phyloP scores from a whole-genome alignment of 2,113 vertebrate species.

The Tetraodon nigroviridis region DNA sequence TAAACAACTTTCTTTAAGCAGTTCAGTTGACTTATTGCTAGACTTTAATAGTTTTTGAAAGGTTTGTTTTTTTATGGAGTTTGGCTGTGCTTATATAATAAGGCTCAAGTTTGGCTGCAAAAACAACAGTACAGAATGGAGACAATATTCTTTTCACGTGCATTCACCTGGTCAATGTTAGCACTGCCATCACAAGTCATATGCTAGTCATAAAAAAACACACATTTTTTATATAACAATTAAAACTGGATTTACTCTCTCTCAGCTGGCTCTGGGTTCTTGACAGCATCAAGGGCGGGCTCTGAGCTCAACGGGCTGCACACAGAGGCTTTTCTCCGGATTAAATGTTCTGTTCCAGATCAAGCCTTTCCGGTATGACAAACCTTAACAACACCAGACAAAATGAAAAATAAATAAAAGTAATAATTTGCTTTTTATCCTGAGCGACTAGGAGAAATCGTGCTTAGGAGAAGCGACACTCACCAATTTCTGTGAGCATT shows the following conservation, averaged over 20 bases:
- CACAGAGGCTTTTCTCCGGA: conserved; percentile 75
- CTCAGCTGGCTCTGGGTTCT: conserved; percentile 60
- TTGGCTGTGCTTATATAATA: too few species aligned
- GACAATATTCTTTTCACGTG: not conserved
- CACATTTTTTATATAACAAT: too few species aligned
- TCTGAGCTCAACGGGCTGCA: conserved; percentile 82
- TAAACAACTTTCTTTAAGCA: too few species aligned
- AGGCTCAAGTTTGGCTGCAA: too few species aligned
- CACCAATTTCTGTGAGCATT: conserved; percentile 78
- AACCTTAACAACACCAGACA: conserved; percentile 67
- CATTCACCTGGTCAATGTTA: too few species aligned
- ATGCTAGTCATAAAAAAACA: not conserved
- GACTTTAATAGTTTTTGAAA: too few species aligned
- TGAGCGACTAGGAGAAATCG: not conserved
- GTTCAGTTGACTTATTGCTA: too few species aligned
- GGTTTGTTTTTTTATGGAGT: too few species aligned
- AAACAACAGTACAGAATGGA: too few species aligned
- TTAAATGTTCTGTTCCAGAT: conserved; percentile 78
- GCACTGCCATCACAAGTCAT: too few species aligned
- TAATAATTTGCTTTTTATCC: not conserved
- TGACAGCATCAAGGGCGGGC: conserved; percentile 68
- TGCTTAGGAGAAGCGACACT: not conserved
- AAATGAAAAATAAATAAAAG: not conserved
- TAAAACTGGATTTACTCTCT: conserved; percentile 63
- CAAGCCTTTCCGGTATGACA: conserved; percentile 92